A percentile compares a stretch with the other conserved stretches of the same genome.
Evolutionary conservation across 2,888 invertebrate species (phyloP).

Genomic region (Priocnemis perturbator): DNA sequence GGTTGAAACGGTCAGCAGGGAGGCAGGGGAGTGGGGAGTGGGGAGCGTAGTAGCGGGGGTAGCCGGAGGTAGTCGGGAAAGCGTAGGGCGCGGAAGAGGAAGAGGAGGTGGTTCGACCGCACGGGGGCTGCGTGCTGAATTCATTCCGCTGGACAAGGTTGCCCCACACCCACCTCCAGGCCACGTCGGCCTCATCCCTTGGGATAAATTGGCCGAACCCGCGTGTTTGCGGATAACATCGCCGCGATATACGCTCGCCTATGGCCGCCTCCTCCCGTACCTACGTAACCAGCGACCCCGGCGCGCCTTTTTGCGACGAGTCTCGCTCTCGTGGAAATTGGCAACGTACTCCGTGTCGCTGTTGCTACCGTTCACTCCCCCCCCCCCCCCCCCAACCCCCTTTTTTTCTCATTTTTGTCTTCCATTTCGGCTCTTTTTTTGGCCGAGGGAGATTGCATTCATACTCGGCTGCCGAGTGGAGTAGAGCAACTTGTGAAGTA

Average conservation of each 20-base stretch:
- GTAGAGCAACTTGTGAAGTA: too few relatives aligned
- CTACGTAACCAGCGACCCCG: slow-evolving; percentile 42
- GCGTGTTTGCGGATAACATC: slow-evolving; percentile 74
- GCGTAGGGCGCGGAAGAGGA: slow-evolving; percentile 26
- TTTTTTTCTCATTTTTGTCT: too few relatives aligned
- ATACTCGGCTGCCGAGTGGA: too few relatives aligned
- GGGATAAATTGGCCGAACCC: slow-evolving; percentile 74
- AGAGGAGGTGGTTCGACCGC: slow-evolving; percentile 53
- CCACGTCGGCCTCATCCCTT: slow-evolving; percentile 68
- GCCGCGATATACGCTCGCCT: slow-evolving; percentile 63
- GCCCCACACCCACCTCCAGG: slow-evolving; percentile 56
- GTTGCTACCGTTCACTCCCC: slow-evolving; percentile 30
- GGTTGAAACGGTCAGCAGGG: neutral
- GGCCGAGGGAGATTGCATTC: neutral
- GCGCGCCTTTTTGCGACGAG: slow-evolving; percentile 47
- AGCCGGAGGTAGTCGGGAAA: slow-evolving; percentile 9
- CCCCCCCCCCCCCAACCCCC: slow-evolving; percentile 34
- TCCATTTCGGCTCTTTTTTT: slow-evolving; percentile 10
- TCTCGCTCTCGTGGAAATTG: slow-evolving; percentile 52
- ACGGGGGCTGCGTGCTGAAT: slow-evolving; percentile 66
- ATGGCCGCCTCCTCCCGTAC: slow-evolving; percentile 43
- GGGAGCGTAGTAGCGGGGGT: neutral
- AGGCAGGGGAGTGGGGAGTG: neutral
- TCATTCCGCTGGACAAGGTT: slow-evolving; percentile 72
- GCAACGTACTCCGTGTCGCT: slow-evolving; percentile 33